phyloP scores from a whole-genome alignment of 2,797 vertebrate species.

The Pipistrellus kuhlii region DNA sequence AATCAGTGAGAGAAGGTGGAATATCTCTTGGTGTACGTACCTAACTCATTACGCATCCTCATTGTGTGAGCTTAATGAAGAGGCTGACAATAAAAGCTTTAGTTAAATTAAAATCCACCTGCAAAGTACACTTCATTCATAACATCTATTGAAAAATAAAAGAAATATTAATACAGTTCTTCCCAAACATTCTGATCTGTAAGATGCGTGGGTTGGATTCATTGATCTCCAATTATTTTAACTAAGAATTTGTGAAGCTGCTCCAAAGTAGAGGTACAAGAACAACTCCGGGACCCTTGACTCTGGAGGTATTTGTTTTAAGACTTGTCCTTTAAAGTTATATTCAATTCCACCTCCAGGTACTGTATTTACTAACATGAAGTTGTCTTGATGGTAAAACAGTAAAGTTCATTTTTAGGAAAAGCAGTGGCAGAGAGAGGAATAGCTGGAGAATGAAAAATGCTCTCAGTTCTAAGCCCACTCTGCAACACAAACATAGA shows the following conservation, averaged over 20 bases:
- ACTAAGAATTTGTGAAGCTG: slow-evolving; percentile 13
- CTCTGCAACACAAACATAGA: slow-evolving; percentile 15
- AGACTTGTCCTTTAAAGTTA: slow-evolving; percentile 51
- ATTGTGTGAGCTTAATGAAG: slow-evolving; percentile 40
- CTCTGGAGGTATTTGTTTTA: not conserved
- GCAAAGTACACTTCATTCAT: slow-evolving; percentile 57
- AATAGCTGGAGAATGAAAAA: slow-evolving; percentile 65
- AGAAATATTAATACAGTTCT: slow-evolving; percentile 47
- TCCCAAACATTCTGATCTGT: slow-evolving; percentile 36
- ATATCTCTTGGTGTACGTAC: not conserved
- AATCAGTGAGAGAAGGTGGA: not conserved
- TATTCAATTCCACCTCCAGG: slow-evolving; percentile 57
- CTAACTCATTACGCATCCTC: not conserved
- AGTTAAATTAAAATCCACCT: slow-evolving; percentile 58
- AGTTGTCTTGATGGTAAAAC: slow-evolving; percentile 66
- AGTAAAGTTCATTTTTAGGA: slow-evolving; percentile 71
- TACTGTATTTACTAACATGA: slow-evolving; percentile 63
- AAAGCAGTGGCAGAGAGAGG: slow-evolving; percentile 61
- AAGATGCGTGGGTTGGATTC: slow-evolving; percentile 4
- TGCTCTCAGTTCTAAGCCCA: slow-evolving; percentile 50
- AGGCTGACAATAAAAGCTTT: slow-evolving; percentile 24
- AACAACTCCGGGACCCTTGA: not conserved
- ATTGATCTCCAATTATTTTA: slow-evolving; percentile 30
- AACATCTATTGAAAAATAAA: slow-evolving; percentile 35
- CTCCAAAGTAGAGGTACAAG: slow-evolving; percentile 7